These are phyloP conservation scores for Narcine bancroftii DNA, from an alignment of 2,113 vertebrate genomes.

Conservation along the genomic window DNA sequence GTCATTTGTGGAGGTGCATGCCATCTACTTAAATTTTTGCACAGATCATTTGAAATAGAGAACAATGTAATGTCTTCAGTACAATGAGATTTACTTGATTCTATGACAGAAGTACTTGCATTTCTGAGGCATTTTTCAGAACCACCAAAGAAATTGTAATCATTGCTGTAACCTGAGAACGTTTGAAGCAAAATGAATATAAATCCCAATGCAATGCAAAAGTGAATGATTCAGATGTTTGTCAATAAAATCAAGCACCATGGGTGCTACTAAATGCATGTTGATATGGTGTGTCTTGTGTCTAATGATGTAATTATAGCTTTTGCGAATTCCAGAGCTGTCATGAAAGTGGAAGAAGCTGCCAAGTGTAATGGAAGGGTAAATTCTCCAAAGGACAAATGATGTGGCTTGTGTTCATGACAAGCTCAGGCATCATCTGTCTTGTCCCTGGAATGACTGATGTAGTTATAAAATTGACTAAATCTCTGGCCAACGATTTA, in stretches of 20 bases:
- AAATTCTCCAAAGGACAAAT: background rate
- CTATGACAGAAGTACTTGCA: too few relatives aligned
- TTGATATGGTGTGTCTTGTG: background rate
- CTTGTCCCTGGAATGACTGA: background rate
- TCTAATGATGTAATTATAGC: background rate
- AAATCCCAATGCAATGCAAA: background rate
- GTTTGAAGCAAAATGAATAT: too few relatives aligned
- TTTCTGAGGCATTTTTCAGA: too few relatives aligned
- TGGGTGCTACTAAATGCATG: background rate
- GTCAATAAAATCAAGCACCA: background rate
- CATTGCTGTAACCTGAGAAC: too few relatives aligned
- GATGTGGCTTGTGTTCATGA: background rate
- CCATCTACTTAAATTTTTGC: too few relatives aligned
- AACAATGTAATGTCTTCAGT: background rate
- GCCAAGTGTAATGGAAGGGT: background rate
- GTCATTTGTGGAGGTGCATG: too few relatives aligned
- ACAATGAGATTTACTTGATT: background rate
- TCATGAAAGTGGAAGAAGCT: background rate
- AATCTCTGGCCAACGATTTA: background rate
- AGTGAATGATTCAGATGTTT: background rate
- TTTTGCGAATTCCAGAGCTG: background rate
- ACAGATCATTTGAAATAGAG: background rate
- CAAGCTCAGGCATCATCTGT: background rate
- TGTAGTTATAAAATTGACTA: background rate
- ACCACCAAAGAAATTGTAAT: too few relatives aligned